Conservation (phyloP, 37 sponge, comb jelly and placozoan genomes). For the Mnemiopsis leidyi region DNA sequence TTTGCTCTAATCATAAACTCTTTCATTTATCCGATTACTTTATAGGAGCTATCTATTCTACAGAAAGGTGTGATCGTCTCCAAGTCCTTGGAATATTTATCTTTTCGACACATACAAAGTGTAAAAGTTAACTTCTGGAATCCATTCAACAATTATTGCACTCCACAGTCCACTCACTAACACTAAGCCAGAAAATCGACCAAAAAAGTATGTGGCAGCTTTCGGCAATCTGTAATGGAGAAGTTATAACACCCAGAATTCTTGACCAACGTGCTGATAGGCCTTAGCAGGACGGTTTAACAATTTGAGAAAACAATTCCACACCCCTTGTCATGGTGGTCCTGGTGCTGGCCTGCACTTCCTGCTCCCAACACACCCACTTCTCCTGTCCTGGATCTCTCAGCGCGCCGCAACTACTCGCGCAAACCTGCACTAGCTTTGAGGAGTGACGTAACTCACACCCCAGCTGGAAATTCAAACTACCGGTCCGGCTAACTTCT, state of each 20-base stretch:
- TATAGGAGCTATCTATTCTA: no score
- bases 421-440: background rate
- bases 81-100: no score
- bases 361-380: background rate
- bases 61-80: no score
- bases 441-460: background rate
- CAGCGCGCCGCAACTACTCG: background rate
- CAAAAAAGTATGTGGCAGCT: background rate
- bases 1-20: no score
- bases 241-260: background rate
- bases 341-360: background rate
- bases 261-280: background rate
- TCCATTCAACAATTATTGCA: background rate
- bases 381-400: background rate
- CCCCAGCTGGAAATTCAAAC: background rate
- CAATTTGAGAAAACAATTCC: background rate
- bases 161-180: no score
- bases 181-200: background rate
- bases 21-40: no score
- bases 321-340: background rate
- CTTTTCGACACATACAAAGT: background rate
- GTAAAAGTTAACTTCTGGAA: background rate
- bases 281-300: background rate
- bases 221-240: background rate
- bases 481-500: background rate